Conservation (phyloP, 2,113 vertebrate species). For the Podarcis cretensis region DNA sequence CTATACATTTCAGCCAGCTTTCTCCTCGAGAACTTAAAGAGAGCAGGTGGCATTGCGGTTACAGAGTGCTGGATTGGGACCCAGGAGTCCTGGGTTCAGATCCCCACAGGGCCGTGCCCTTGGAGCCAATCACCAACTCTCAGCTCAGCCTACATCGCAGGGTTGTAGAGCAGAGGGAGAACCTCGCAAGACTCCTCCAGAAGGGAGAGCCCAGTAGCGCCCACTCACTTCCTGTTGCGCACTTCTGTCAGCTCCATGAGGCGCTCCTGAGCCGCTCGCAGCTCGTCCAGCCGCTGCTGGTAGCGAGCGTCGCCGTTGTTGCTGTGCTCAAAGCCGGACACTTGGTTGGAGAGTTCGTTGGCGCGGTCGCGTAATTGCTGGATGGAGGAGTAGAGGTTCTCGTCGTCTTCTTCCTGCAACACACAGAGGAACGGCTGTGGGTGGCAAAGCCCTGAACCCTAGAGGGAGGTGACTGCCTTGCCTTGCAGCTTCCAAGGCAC, state of each 20-base stretch:
- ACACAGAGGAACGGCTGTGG: neutral
- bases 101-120: too few relatives aligned
- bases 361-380: constrained; percentile 86
- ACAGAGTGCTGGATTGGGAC: too few relatives aligned
- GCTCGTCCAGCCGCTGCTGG: constrained; percentile 85
- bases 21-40: accelerated
- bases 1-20: too few relatives aligned
- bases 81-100: too few relatives aligned
- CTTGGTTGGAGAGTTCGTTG: constrained; percentile 83
- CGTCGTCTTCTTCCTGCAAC: constrained; percentile 86
- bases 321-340: constrained; percentile 81
- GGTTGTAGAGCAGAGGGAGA: too few relatives aligned
- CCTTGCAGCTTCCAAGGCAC: too few relatives aligned
- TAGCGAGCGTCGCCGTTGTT: constrained; percentile 81
- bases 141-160: too few relatives aligned
- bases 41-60: too few relatives aligned
- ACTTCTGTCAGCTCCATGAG: constrained; percentile 87
- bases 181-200: too few relatives aligned
- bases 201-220: neutral
- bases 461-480: neutral
- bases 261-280: constrained; percentile 81
- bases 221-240: constrained; percentile 82
- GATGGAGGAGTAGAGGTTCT: constrained; percentile 88
- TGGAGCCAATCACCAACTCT: too few relatives aligned
- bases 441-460: accelerated